Base-by-base conservation (phyloP, 2,797 vertebrate genomes). In the Manis crassicaudata region DNA sequence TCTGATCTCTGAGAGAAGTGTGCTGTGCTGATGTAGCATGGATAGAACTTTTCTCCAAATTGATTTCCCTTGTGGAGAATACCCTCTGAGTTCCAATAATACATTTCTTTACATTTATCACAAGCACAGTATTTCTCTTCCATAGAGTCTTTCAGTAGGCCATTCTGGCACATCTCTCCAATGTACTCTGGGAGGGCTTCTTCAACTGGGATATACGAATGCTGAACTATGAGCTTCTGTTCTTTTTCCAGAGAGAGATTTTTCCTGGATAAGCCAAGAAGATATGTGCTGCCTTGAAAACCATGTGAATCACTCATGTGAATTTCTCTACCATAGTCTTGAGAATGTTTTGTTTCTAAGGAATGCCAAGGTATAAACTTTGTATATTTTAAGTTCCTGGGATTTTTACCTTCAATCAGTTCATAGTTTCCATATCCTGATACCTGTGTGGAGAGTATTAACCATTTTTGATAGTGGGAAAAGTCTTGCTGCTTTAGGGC, bases 1-100 rank as follows among this genome's bases (percentile, higher is more conserved):
- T 97, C 90, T 86, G 96, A 92, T 60, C 77, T 92, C 72, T 96
- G 95, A 72, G 94, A 72, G 73, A 98, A 96, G 93, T 56, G 93
- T 58, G 96, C 90, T 76, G 87, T 95, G 21, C 92, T 84, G 58
- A 96, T 70, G 4, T 96, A 96, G 16, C 93, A 95, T 0, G 88
- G 96, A 90, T 63, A 94, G 7, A 90, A 63, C 58, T 96, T 97
- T 84, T 94, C 96, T 67, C 62, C 88, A 94, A 18, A 50, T 27
- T 94, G 70, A 67, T 90, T 95, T 88, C 40, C 90, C 65, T 88
- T 67, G 25, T 92, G 72, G 21, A 89, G 67, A 90, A 94, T 11
- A 95, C n/a, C 67, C 16, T 85, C 76, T 56, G 93, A 92, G 25
- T 88, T 95, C 91, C 91, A 96, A 54, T 76, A 88, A 94, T 46